Base-by-base conservation (phyloP, 2,797 vertebrate genomes). In the Brachyalestes nurse region DNA sequence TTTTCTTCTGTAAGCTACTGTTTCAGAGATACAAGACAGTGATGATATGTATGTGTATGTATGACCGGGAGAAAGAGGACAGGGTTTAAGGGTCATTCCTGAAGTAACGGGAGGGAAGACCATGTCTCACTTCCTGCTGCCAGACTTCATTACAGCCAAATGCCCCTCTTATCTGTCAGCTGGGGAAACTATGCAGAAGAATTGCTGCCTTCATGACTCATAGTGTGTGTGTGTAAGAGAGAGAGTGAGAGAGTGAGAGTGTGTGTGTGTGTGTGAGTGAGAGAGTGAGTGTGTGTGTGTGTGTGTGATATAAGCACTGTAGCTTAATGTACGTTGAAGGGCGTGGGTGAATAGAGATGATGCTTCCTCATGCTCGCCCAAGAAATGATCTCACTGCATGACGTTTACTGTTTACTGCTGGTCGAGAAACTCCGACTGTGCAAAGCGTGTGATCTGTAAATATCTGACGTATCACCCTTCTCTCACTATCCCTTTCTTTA, bases 61-160 rank as follows among this genome's bases (percentile, higher is more conserved):
- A 21, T 62, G 73, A 65, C 13, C 28, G 34, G 2, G 76, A 51
- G 57, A n/a, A 34, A 42, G 42, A 42, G 76, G 76, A 71, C 72
- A 83, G 70, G 79, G 64, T 85, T 78, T 64, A 38, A 81, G 62
- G 62, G 62, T 28, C 62, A 19, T 65, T 40, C 40, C 12, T 1
- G 58, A 40, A 78, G 21, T 34, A 8, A 28, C 19, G 4, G 12
- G 6, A 7, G 62, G 47, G 25, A 53, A 81, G 40, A 74, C 34
- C 81, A 82, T 51, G 75, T 78, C 75, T 84, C 45, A 78, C 85
- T 84, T 87, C 77, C 78, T 78, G 75, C 10, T 84, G 81, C 82
- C 84, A 74, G 81, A 83, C 72, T 85, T 81, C 72, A 85, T 88
- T 87, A 85, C 82, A 72, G 60, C 69, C 72, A 79, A 72, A 84